Evolutionary conservation across 2,888 invertebrate species (phyloP).

Genomic region (Ophion slaviceki): DNA sequence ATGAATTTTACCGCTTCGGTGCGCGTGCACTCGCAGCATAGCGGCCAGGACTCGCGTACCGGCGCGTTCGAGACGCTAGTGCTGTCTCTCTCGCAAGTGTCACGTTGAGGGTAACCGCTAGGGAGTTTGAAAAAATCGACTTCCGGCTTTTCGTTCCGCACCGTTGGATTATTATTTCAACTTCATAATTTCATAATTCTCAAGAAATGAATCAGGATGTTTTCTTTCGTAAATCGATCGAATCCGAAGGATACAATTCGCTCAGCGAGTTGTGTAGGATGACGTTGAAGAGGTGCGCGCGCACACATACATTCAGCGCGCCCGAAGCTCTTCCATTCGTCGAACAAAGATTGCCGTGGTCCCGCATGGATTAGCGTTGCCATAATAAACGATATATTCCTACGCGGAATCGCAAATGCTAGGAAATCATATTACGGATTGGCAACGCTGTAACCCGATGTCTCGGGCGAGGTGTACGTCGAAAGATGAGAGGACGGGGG

Average conservation of each 20-base stretch:
- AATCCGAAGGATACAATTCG: not conserved
- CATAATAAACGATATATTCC: conserved; percentile 26
- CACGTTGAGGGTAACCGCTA: not conserved
- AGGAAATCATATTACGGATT: conserved; percentile 49
- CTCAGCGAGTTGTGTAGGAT: conserved; percentile 5
- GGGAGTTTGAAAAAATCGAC: not conserved
- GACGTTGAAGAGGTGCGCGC: conserved; percentile 1
- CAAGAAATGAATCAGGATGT: not conserved
- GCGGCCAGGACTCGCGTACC: not conserved
- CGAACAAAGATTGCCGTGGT: not conserved
- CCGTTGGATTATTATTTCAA: not conserved
- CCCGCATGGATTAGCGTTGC: conserved; percentile 25
- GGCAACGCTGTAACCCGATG: conserved; percentile 49
- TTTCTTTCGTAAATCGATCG: not conserved
- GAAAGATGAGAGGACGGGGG: conserved; percentile 16
- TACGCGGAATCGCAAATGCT: conserved; percentile 17
- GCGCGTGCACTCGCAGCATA: not conserved
- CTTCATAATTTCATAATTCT: not conserved
- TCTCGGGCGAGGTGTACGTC: conserved; percentile 39
- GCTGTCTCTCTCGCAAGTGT: not conserved
- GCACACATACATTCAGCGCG: not conserved
- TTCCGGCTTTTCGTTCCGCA: not conserved
- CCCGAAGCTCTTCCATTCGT: conserved; percentile 17
- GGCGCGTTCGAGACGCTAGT: not conserved
- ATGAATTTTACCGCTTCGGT: not conserved